A percentile compares a stretch with the other conserved stretches of the same genome.
Conservation (phyloP, 1,140 invertebrate species). For the Anastatus disparis region DNA sequence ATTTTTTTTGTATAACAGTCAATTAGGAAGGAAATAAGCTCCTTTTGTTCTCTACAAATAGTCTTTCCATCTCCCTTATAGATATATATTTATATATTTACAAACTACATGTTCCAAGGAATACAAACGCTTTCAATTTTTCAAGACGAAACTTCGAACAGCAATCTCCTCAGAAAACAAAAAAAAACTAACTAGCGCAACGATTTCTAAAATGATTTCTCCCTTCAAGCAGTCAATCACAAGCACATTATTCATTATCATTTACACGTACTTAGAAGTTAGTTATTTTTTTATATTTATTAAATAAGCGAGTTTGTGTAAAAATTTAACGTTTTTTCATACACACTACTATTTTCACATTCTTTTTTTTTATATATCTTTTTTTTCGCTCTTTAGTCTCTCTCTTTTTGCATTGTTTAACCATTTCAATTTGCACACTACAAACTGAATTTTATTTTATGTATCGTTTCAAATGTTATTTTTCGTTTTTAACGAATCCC, state of each 20-base stretch:
- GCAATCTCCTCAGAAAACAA: slow-evolving; percentile 32
- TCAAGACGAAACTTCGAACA: slow-evolving; percentile 30
- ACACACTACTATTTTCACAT: slow-evolving; percentile 30
- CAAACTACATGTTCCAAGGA: slow-evolving; percentile 24
- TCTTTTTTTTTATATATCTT: slow-evolving; percentile 27
- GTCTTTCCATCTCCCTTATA: slow-evolving; percentile 42
- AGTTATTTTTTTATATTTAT: slow-evolving; percentile 39
- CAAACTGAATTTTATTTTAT: slow-evolving; percentile 18
- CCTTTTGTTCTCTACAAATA: slow-evolving; percentile 37
- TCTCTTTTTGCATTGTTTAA: slow-evolving; percentile 19
- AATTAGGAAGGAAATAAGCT: slow-evolving; percentile 35
- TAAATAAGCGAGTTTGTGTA: slow-evolving; percentile 41
- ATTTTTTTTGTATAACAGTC: slow-evolving; percentile 23
- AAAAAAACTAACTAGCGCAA: slow-evolving; percentile 41
- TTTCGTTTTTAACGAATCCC: slow-evolving; percentile 22
- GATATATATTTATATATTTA: slow-evolving; percentile 42
- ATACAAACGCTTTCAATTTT: slow-evolving; percentile 21
- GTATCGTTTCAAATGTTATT: slow-evolving; percentile 24
- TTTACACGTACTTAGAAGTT: slow-evolving; percentile 37
- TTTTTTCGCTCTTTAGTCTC: slow-evolving; percentile 19
- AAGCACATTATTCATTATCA: slow-evolving; percentile 40
- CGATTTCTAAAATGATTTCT: slow-evolving; percentile 38
- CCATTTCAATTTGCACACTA: slow-evolving; percentile 15
- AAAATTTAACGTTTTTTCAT: slow-evolving; percentile 49
- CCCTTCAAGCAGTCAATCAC: slow-evolving; percentile 36